Evolutionary conservation across 2,797 vertebrate species (phyloP), one percentile per base, ranked within the genome.

Genomic region (Nyctibius grandis): DNA sequence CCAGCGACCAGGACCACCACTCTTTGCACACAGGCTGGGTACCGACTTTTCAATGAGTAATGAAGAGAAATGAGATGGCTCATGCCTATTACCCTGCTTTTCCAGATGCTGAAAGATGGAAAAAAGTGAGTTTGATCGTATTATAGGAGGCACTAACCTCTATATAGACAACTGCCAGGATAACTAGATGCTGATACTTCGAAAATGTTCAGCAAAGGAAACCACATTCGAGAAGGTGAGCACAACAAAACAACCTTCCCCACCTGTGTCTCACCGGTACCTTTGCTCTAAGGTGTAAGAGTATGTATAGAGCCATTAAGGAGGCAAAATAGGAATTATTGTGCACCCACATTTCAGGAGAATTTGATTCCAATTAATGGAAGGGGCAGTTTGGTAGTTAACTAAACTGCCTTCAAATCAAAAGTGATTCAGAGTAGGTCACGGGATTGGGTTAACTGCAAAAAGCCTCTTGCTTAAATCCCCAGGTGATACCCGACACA

Each of bases 401-500:
- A 97, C 40, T 96, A 97, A 97, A 96, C 97, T 95, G 92, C 91
- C 96, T 98, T 96, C 85, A 96, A 98, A 98, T 98, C 97, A 98
- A 98, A 98, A 97, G 97, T 97, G 95, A 93, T 82, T 91, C 93
- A 95, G 97, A 96, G 84, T 91, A 95, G 97, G 97, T 97, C 96
- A 97, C 2, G 8, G 97, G 97, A 97, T 97, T 98, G 96, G 94
- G 96, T 98, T 98, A 97, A 98, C 95, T 96, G 95, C 96, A 98
- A 96, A 98, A 98, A 98, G 97, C 95, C 96, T 98, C 95, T 81
- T 97, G 96, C 97, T 96, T 95, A 92, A 97, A 97, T 98, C 98
- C 98, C 98, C 45, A 95, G 98, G 96, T 97, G 98, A 98, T 98
- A 98, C 97, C 97, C 65, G 98, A 98, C 97, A 97, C 98, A 98